phyloP scores from a whole-genome alignment of 2,113 vertebrate species.

The Shinisaurus crocodilurus region DNA sequence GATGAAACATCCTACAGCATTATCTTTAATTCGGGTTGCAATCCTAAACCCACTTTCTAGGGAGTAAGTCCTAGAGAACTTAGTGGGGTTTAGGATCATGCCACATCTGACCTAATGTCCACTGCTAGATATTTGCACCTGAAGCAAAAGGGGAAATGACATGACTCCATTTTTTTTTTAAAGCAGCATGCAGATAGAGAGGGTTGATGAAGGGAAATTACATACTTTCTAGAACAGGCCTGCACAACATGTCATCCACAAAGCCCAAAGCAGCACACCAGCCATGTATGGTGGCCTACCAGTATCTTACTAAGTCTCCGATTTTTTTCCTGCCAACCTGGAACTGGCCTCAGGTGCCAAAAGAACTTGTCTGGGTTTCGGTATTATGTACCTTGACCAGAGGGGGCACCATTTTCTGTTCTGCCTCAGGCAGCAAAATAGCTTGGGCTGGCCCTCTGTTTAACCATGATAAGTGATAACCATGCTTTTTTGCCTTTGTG shows the following conservation, averaged over 20 bases:
- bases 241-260: background rate
- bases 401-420: no score
- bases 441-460: no score
- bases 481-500: background rate
- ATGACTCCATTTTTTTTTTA: background rate
- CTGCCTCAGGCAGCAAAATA: no score
- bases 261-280: no score
- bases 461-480: background rate
- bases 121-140: background rate
- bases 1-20: background rate
- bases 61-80: background rate
- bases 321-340: background rate
- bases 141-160: background rate
- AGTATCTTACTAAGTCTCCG: background rate
- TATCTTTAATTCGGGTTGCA: background rate
- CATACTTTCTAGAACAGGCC: background rate
- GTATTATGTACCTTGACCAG: no score
- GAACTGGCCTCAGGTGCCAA: background rate
- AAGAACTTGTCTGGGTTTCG: background rate
- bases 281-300: background rate
- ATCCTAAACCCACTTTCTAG: background rate
- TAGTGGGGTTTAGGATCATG: background rate
- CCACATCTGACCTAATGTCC: background rate
- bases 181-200: background rate
- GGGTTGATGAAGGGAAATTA: background rate